Percentiles rank a stretch among this genome's conserved stretches.
phyloP scores from a whole-genome alignment of 2,113 vertebrate genomes.

The Myotis yumanensis region DNA sequence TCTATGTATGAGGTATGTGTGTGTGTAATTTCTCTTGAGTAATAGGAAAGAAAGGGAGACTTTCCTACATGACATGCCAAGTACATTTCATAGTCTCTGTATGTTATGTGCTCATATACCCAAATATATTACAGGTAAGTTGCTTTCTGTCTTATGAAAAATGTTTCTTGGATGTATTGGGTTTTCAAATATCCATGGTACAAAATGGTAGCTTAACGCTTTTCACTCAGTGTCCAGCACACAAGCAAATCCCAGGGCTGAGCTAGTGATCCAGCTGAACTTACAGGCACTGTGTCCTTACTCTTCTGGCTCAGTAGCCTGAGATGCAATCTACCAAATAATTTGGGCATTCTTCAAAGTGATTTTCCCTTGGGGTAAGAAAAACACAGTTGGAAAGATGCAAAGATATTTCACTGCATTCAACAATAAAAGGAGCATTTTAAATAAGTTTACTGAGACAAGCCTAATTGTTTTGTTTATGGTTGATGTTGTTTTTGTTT shows the following conservation, averaged over 20 bases:
- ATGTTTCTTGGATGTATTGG: not conserved
- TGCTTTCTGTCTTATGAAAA: constrained; percentile 57
- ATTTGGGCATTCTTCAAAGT: constrained; percentile 58
- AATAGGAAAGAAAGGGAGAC: not conserved
- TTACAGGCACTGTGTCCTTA: constrained; percentile 46
- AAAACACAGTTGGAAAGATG: constrained; percentile 62
- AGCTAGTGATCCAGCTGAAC: constrained; percentile 73
- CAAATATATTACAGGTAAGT: constrained; percentile 66
- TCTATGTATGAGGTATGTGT: not conserved
- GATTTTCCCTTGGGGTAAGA: constrained; percentile 45
- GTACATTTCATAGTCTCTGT: not conserved
- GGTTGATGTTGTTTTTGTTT: not conserved
- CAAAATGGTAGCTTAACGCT: constrained; percentile 45
- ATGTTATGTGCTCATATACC: constrained; percentile 35
- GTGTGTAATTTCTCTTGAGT: not conserved
- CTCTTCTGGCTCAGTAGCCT: not conserved
- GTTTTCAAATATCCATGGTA: constrained; percentile 54
- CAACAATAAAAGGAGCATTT: constrained; percentile 55
- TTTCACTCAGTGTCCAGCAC: constrained; percentile 53
- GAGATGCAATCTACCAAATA: constrained; percentile 58
- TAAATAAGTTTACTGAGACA: constrained; percentile 42
- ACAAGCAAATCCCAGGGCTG: constrained; percentile 48
- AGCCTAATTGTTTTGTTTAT: not conserved
- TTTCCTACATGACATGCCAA: not conserved
- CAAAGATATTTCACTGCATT: constrained; percentile 48